Evolutionary conservation across 2,888 invertebrate species (phyloP).

Genomic region (Malthinus flaveolus): DNA sequence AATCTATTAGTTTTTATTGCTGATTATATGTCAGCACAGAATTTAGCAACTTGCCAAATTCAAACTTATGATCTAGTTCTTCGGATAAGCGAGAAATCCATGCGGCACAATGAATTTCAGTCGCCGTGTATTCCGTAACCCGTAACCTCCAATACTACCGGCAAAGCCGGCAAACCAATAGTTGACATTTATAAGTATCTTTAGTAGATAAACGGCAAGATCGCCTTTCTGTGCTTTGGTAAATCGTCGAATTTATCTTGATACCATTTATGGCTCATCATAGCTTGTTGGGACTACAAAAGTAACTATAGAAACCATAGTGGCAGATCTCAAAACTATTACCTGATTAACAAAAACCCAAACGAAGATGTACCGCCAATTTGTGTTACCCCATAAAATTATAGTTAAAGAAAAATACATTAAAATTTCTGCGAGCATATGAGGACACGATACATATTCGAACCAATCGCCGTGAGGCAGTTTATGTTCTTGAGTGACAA

Average conservation of each 20-base stretch:
- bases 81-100: too few relatives aligned
- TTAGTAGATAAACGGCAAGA: conserved; percentile 65
- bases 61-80: too few relatives aligned
- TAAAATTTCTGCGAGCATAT: conserved; percentile 55
- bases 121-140: too few relatives aligned
- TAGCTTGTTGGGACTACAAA: conserved; percentile 58
- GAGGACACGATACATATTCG: conserved; percentile 79
- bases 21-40: too few relatives aligned
- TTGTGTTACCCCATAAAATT: conserved; percentile 68
- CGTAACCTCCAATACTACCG: too few relatives aligned
- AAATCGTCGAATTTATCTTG: conserved; percentile 74
- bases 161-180: too few relatives aligned
- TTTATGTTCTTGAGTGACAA: conserved; percentile 71
- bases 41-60: too few relatives aligned
- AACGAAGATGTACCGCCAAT: conserved; percentile 70
- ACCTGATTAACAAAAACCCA: conserved; percentile 83
- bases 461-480: conserved; percentile 81
- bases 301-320: background rate
- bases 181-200: too few relatives aligned
- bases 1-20: too few relatives aligned
- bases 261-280: conserved; percentile 82
- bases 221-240: conserved; percentile 72
- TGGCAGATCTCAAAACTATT: background rate
- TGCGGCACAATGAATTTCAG: too few relatives aligned
- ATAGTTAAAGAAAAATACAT: conserved; percentile 50